A percentile compares a stretch with the other conserved stretches of the same genome.
These are phyloP conservation scores for Smittia sp. DNA, from an alignment of 2,888 invertebrate species.

Conservation along the genomic window DNA sequence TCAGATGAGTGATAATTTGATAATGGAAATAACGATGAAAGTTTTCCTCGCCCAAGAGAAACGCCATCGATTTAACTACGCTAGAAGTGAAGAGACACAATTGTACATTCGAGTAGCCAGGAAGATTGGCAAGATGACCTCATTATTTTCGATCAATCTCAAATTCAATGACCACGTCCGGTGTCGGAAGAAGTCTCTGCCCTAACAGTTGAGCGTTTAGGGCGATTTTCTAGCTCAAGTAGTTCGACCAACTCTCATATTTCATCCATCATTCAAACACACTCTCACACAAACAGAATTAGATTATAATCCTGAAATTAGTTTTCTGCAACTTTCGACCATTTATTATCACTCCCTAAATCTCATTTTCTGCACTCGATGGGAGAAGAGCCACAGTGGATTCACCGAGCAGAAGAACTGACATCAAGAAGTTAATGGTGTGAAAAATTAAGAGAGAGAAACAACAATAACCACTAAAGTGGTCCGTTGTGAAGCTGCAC, in stretches of 20 bases:
- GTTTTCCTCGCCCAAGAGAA: background rate
- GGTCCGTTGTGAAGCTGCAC: background rate
- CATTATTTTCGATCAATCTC: too few species aligned
- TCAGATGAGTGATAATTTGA: conserved; percentile 9
- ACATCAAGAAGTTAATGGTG: conserved; percentile 38
- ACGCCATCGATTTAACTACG: too few species aligned
- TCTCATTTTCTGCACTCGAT: background rate
- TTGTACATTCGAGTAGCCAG: too few species aligned
- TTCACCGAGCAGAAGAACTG: background rate
- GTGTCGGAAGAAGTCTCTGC: too few species aligned
- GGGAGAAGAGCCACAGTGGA: background rate
- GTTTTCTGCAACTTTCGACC: conserved; percentile 14
- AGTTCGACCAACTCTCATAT: conserved; percentile 21
- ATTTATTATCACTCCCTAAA: conserved; percentile 26
- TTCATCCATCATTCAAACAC: conserved; percentile 10
- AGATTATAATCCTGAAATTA: conserved; percentile 34
- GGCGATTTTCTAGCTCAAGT: conserved; percentile 4
- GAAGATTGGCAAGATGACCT: too few species aligned
- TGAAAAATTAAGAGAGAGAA: conserved; percentile 27
- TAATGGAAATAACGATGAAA: background rate
- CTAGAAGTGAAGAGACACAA: too few species aligned
- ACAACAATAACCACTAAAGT: background rate
- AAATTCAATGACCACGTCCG: too few species aligned
- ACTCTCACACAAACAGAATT: background rate
- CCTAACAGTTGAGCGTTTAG: background rate